Evolutionary conservation across 2,888 invertebrate species (phyloP).

Genomic region (Phaonia tiefii): DNA sequence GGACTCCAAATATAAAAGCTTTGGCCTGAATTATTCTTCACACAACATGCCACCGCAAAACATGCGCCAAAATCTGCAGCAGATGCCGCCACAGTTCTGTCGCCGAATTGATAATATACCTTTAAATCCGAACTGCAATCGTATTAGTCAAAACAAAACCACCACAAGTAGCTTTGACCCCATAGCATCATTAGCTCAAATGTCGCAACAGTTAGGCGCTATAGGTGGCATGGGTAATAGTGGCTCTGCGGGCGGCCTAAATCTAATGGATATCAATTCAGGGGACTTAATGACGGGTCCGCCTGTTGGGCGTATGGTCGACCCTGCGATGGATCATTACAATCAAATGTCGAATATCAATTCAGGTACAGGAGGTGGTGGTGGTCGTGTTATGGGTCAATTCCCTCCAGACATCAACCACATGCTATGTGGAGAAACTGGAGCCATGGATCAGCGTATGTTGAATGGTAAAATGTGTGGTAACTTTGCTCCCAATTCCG

Average conservation of each 20-base stretch:
- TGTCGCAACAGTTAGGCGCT: conserved; percentile 95
- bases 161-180: conserved; percentile 89
- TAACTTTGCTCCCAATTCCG: conserved; percentile 71
- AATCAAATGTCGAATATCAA: conserved; percentile 69
- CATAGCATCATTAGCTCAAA: conserved; percentile 95
- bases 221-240: conserved; percentile 82
- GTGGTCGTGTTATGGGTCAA: conserved; percentile 67
- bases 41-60: conserved; percentile 59
- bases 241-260: conserved; percentile 62
- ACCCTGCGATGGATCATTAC: conserved; percentile 80
- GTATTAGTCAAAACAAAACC: conserved; percentile 83
- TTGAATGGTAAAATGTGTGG: conserved; percentile 86
- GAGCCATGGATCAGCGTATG: conserved; percentile 80
- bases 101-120: conserved; percentile 84
- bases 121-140: conserved; percentile 84
- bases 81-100: conserved; percentile 75
- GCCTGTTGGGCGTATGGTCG: conserved; percentile 72
- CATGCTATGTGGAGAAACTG: conserved; percentile 26
- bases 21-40: conserved; percentile 44
- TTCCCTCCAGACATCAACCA: conserved; percentile 72
- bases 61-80: conserved; percentile 71
- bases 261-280: conserved; percentile 73
- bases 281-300: conserved; percentile 68
- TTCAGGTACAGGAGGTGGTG: conserved; percentile 62
- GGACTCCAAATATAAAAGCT: conserved; percentile 57